Evolutionary conservation across 2,797 vertebrate species (phyloP).

Genomic region (Anas flavirostris): DNA sequence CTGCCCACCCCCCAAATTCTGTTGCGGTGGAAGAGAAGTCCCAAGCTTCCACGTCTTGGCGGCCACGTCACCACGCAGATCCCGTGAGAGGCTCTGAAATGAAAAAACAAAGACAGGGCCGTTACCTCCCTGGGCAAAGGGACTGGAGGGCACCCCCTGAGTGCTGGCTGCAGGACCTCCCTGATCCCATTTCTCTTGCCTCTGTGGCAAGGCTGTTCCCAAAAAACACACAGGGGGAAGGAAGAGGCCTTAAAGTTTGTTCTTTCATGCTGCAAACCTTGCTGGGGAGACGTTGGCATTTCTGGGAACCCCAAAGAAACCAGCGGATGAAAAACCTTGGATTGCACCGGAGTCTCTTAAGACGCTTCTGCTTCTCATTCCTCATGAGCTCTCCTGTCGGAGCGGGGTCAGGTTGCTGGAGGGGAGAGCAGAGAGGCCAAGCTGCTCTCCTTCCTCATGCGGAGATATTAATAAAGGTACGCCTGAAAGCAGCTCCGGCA

Average conservation of each 20-base stretch:
- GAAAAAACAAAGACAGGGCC: constrained; percentile 17
- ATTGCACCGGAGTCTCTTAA: not conserved
- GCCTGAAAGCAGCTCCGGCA: not conserved
- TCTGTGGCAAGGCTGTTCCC: not conserved
- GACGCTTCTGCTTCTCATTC: not conserved
- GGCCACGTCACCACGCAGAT: constrained; percentile 15
- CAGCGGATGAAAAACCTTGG: not conserved
- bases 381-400: not conserved
- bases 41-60: constrained; percentile 50
- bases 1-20: constrained; percentile 44
- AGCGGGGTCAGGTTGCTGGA: not conserved
- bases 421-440: not conserved
- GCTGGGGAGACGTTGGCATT: not conserved
- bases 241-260: not conserved
- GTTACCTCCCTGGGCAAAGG: not conserved
- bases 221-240: not conserved
- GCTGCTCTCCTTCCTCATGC: not conserved
- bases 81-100: constrained; percentile 62
- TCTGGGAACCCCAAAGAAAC: not conserved
- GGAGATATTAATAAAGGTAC: constrained; percentile 61
- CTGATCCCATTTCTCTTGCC: not conserved
- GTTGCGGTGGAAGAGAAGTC: constrained; percentile 5
- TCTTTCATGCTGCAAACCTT: not conserved
- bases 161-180: not conserved
- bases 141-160: rapidly evolving